Evolutionary conservation across 2,888 invertebrate genomes (phyloP), one percentile per base, ranked within the genome.

Genomic region (Xanthorhoe designata): DNA sequence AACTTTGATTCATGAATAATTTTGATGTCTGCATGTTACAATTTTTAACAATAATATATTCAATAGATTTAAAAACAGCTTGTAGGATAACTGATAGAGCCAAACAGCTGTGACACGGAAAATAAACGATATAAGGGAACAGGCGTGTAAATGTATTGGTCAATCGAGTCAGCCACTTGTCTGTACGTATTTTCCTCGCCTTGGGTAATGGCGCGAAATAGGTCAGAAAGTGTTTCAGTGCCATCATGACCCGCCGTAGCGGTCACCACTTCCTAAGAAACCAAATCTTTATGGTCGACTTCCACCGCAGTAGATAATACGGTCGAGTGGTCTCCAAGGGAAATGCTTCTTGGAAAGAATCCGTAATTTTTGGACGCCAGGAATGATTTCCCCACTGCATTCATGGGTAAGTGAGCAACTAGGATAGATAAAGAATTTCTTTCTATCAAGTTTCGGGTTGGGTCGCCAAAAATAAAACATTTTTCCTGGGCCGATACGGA

Each of bases 301-400:
- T 66, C 49, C 57, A 67, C 70, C 67, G 67, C 78, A 74, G 75
- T 75, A 73, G 66, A 75, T 71, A 71, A 68, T 74, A 75, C 68
- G 71, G 66, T 73, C 71, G 74, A 82, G 76, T 73, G 73, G 71
- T 72, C 85, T 80, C 84, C 49, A 55, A 83, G 83, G 83, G 78
- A 65, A 77, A 81, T 75, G 78, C 72, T 77, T 72, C 75, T 75
- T 72, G 75, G 73, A 70, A 77, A 78, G 80, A 83, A 83, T 83
- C 75, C 76, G 75, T 77, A 80, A 84, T 86, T 80, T 79, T 67
- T 64, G 58, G 52, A 45, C 53, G 66, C 73, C 75, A 67, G 57
- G 62, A 81, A 80, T 78, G 81, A 86, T 85, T 86, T 86, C 84
- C 83, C 83, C 61, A 75, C 70, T 80, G 86, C 82, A 82, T 82